Percentiles rank a stretch among this genome's conserved stretches.
Conservation (phyloP, 2,888 invertebrate species). For the Drosophila anomelani region DNA sequence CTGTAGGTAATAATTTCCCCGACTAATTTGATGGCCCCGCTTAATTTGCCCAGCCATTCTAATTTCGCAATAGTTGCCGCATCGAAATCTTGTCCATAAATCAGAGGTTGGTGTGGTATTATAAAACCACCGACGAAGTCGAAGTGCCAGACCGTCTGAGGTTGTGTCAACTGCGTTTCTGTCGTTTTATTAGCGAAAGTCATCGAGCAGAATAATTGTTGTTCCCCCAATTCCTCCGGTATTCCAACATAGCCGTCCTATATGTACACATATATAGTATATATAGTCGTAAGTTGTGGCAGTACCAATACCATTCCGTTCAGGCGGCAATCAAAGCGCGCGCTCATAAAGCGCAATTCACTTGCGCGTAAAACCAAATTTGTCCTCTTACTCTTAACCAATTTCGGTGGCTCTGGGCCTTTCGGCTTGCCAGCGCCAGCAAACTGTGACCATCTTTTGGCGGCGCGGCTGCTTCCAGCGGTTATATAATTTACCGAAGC, state of each 20-base stretch:
- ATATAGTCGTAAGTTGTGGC: slow-evolving; percentile 4
- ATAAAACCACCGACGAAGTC: slow-evolving; percentile 59
- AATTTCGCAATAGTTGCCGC: slow-evolving; percentile 40
- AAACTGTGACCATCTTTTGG: slow-evolving; percentile 66
- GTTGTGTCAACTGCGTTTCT: slow-evolving; percentile 39
- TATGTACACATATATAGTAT: not conserved
- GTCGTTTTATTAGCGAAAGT: slow-evolving; percentile 80
- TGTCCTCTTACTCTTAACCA: slow-evolving; percentile 48
- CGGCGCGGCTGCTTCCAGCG: slow-evolving; percentile 21
- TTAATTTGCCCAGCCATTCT: slow-evolving; percentile 41
- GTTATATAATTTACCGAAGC: slow-evolving; percentile 69
- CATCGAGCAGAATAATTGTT: slow-evolving; percentile 83
- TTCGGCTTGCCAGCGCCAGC: slow-evolving; percentile 56
- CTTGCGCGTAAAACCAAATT: slow-evolving; percentile 70
- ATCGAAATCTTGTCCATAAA: slow-evolving; percentile 29
- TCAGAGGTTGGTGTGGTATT: slow-evolving; percentile 50
- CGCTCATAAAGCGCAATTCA: slow-evolving; percentile 73
- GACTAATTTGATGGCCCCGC: slow-evolving; percentile 31
- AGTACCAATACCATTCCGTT: slow-evolving; percentile 19
- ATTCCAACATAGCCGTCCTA: slow-evolving; percentile 9
- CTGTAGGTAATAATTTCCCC: slow-evolving; percentile 27
- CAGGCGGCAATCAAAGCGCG: slow-evolving; percentile 61
- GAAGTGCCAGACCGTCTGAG: slow-evolving; percentile 29
- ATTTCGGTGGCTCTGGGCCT: slow-evolving; percentile 29
- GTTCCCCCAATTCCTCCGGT: slow-evolving; percentile 34